A percentile compares a stretch with the other conserved stretches of the same genome.
Conservation (phyloP, 2,888 invertebrate genomes). For the Eustalomyia histrio region DNA sequence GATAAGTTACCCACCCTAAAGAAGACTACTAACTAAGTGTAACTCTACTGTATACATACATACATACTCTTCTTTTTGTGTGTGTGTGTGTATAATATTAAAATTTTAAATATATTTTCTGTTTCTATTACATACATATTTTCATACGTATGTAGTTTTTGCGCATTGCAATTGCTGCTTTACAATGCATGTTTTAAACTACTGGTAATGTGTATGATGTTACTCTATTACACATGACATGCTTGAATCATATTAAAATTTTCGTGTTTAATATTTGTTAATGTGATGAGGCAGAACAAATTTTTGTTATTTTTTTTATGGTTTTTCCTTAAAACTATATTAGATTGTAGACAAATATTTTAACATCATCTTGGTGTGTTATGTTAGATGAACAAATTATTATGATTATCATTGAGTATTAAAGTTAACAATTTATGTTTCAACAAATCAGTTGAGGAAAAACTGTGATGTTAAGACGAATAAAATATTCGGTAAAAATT, state of each 20-base stretch:
- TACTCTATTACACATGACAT: constrained; percentile 56
- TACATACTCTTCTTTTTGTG: neutral
- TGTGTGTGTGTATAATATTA: neutral
- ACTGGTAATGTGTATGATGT: constrained; percentile 23
- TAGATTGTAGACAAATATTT: constrained; percentile 41
- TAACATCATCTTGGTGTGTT: neutral
- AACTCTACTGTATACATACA: neutral
- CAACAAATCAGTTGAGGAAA: neutral
- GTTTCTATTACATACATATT: neutral
- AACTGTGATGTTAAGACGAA: neutral
- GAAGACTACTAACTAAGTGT: neutral
- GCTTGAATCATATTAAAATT: constrained; percentile 47
- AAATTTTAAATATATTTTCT: neutral
- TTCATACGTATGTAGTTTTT: neutral
- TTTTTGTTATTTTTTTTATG: constrained; percentile 7
- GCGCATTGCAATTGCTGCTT: constrained; percentile 38
- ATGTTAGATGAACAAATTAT: constrained; percentile 32
- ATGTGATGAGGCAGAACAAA: constrained; percentile 49
- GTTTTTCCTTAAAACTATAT: constrained; percentile 29
- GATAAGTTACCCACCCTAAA: too few species aligned
- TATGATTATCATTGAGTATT: constrained; percentile 38
- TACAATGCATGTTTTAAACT: constrained; percentile 47
- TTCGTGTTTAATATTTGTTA: constrained; percentile 47
- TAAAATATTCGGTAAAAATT: too few species aligned
- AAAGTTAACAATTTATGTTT: constrained; percentile 21